Evolutionary conservation across 2,888 invertebrate species (phyloP).

Genomic region (Odiellus spinosus): DNA sequence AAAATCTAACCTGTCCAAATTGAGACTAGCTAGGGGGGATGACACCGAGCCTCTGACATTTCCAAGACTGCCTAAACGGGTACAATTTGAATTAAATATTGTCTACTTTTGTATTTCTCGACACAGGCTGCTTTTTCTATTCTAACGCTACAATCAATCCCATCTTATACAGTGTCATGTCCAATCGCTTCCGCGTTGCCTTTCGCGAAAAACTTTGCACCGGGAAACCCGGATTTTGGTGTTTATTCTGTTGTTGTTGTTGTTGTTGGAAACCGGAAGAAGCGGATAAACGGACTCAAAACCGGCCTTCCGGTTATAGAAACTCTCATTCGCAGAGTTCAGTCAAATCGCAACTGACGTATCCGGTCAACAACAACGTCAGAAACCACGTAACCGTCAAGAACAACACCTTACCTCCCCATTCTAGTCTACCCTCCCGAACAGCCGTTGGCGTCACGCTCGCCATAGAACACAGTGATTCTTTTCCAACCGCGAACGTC

Average conservation of each 20-base stretch:
- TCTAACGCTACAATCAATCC: slow-evolving; percentile 23
- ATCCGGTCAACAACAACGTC: slow-evolving; percentile 4
- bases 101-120: too few species aligned
- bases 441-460: background rate
- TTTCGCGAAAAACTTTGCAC: slow-evolving; percentile 18
- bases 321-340: slow-evolving; percentile 16
- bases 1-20: too few species aligned
- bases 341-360: slow-evolving; percentile 10
- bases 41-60: too few species aligned
- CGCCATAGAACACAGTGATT: too few species aligned
- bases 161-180: slow-evolving; percentile 22
- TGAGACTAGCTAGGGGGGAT: too few species aligned
- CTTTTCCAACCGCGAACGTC: background rate
- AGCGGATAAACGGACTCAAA: slow-evolving; percentile 11
- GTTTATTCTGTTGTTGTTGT: slow-evolving; percentile 16
- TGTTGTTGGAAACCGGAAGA: slow-evolving; percentile 10
- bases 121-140: slow-evolving; percentile 23
- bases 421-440: background rate
- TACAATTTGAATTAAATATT: too few species aligned
- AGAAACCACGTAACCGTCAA: slow-evolving; percentile 1
- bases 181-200: slow-evolving; percentile 23
- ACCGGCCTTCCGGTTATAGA: slow-evolving; percentile 5
- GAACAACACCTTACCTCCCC: slow-evolving; percentile 5
- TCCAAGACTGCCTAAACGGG: too few species aligned
- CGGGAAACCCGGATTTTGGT: slow-evolving; percentile 11